Percentiles rank a stretch among this genome's conserved stretches.
phyloP scores from a whole-genome alignment of 2,888 invertebrate genomes.

The Trissolcus brochymenae region DNA sequence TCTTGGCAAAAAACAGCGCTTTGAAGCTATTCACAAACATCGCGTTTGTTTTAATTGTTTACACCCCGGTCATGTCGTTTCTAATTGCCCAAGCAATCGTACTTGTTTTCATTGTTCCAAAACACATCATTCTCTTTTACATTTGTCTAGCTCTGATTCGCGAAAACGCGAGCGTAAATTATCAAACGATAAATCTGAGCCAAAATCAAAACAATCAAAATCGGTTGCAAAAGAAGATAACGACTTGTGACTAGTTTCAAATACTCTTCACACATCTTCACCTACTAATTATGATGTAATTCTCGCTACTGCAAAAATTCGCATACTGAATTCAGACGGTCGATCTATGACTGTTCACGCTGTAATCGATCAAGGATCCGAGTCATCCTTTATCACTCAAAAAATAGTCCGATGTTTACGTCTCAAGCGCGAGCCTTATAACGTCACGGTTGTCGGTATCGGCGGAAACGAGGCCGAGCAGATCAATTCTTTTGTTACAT shows the following conservation, averaged over 20 bases:
- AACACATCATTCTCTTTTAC: constrained; percentile 16
- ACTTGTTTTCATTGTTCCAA: background rate
- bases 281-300: background rate
- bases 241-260: background rate
- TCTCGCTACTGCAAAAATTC: constrained; percentile 16
- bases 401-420: background rate
- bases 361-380: constrained; percentile 14
- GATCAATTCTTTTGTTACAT: background rate
- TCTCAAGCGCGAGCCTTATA: background rate
- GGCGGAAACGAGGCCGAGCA: constrained; percentile 9
- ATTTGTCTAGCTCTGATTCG: background rate
- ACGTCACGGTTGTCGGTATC: constrained; percentile 12
- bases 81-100: constrained; percentile 14
- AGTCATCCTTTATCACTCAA: constrained; percentile 15
- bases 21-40: constrained; percentile 11
- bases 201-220: background rate
- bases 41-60: constrained; percentile 32
- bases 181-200: background rate
- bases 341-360: background rate
- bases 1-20: background rate
- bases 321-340: background rate
- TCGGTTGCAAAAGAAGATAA: background rate
- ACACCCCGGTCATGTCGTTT: background rate
- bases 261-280: background rate
- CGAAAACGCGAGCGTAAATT: no score